These are phyloP conservation scores for Thunnus thynnus DNA, from an alignment of 2,113 vertebrate genomes.

Conservation along the genomic window DNA sequence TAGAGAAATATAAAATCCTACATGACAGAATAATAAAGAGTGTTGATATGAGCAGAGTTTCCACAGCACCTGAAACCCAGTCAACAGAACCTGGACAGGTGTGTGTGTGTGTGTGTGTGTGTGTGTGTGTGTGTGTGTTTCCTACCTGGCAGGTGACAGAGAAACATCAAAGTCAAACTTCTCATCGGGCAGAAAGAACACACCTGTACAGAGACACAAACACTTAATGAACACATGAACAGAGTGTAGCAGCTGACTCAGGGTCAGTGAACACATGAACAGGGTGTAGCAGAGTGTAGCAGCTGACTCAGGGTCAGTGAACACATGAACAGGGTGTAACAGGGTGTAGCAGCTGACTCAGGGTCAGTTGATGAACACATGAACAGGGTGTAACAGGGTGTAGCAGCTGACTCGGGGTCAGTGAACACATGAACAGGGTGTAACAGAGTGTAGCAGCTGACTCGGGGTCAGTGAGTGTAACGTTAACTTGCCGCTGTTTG, in stretches of 20 bases:
- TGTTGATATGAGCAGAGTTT: no score
- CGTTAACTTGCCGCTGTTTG: constrained; percentile 48
- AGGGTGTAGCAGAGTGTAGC: no score
- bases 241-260: no score
- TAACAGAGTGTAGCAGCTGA: not conserved
- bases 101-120: not conserved
- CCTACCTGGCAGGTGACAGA: constrained; percentile 84
- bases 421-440: accelerated
- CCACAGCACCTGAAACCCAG: no score
- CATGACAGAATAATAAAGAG: no score
- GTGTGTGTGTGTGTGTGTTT: not conserved
- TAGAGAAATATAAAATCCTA: no score
- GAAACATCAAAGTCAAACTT: constrained; percentile 87
- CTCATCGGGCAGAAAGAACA: constrained; percentile 81
- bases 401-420: no score
- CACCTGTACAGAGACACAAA: constrained; percentile 57
- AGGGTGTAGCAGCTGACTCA: no score
- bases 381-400: no score
- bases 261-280: no score
- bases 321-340: no score
- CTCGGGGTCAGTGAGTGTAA: not conserved
- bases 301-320: no score
- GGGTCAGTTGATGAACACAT: not conserved
- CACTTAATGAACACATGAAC: accelerated
- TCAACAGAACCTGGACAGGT: not conserved